Conservation (phyloP, 2,888 invertebrate genomes). For the Rhorus exstirpatorius region DNA sequence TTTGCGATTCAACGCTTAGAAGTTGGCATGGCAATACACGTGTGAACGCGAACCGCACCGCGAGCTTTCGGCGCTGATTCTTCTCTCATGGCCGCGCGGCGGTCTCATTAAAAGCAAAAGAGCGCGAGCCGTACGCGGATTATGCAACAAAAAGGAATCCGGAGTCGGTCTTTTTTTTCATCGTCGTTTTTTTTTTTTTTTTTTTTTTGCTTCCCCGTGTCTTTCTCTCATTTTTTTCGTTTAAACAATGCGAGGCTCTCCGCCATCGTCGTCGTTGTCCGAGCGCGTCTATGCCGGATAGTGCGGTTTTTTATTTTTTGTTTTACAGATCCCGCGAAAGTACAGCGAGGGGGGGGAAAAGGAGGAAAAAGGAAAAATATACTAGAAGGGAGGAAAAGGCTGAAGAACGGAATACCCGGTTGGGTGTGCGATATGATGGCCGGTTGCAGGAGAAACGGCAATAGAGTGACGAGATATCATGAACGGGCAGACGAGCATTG, state of each 20-base stretch:
- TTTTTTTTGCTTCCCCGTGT: neutral
- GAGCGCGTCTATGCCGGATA: constrained; percentile 13
- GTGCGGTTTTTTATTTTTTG: no score
- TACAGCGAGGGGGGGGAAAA: neutral
- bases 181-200: neutral
- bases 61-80: no score
- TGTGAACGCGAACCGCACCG: neutral
- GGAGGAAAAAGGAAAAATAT: constrained; percentile 5
- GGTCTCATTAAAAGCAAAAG: constrained; percentile 52
- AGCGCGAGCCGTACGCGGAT: constrained; percentile 23
- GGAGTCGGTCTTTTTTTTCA: constrained; percentile 24
- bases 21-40: neutral
- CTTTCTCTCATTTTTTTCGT: constrained; percentile 29
- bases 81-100: neutral
- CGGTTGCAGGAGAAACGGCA: constrained; percentile 36
- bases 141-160: constrained; percentile 9
- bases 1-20: neutral
- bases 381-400: neutral
- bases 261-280: constrained; percentile 19
- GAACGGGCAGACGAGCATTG: constrained; percentile 65
- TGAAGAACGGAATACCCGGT: constrained; percentile 17
- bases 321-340: constrained; percentile 7
- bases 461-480: constrained; percentile 61
- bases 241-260: constrained; percentile 44
- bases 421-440: constrained; percentile 25